Evolutionary conservation across 2,797 vertebrate species (phyloP).

Genomic region (Nasua narica): DNA sequence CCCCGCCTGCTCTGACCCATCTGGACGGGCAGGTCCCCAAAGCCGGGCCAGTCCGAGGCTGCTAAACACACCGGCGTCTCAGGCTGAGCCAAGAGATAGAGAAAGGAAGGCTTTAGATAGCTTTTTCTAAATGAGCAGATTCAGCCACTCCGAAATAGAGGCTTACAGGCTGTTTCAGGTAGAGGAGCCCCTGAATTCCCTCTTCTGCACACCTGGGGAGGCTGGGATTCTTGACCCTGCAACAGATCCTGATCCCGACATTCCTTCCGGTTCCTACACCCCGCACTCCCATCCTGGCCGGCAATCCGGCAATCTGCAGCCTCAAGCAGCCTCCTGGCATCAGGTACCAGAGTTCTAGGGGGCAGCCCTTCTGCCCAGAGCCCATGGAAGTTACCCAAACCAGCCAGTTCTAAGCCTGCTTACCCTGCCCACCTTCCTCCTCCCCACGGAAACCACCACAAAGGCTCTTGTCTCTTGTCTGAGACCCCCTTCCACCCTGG

Average conservation of each 20-base stretch:
- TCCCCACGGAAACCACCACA: neutral
- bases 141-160: neutral
- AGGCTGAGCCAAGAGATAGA: neutral
- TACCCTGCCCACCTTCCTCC: neutral
- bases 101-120: neutral
- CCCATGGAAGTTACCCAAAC: neutral
- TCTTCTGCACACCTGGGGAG: neutral
- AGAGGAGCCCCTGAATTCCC: neutral
- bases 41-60: neutral
- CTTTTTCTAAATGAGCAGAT: neutral
- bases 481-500: too few relatives aligned
- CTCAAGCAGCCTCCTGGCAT: neutral
- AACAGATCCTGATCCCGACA: neutral
- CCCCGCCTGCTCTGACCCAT: rapidly evolving
- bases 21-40: neutral
- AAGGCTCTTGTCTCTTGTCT: neutral
- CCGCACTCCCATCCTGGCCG: neutral
- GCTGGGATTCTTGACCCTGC: neutral
- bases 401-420: neutral
- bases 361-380: too few relatives aligned
- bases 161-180: rapidly evolving
- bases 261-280: rapidly evolving
- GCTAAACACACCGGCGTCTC: neutral
- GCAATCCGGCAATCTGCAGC: neutral
- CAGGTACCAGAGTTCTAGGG: too few relatives aligned